These are phyloP conservation scores for Hydrozoanthus gracilis DNA, from an alignment of 92 coral and sea anemone species.

Conservation along the genomic window DNA sequence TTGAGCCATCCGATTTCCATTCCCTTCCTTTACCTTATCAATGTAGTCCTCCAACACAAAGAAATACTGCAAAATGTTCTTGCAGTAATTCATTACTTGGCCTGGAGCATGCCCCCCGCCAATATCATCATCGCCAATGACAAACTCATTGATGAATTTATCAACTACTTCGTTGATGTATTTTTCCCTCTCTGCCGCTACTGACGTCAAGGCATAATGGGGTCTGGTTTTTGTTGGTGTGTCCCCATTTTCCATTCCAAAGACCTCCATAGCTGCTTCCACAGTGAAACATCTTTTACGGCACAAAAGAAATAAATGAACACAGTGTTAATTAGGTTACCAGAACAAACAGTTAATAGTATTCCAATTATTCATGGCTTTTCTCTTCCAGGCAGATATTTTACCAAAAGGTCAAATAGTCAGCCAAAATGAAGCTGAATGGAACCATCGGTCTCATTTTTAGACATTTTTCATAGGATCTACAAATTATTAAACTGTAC, in stretches of 20 bases:
- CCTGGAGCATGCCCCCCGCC: slow-evolving; percentile 5
- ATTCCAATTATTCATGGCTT: too few relatives aligned
- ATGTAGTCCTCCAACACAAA: slow-evolving; percentile 8
- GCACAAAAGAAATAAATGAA: too few relatives aligned
- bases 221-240: slow-evolving; percentile 48
- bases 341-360: too few relatives aligned
- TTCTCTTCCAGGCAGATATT: too few relatives aligned
- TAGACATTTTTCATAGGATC: too few relatives aligned
- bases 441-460: too few relatives aligned
- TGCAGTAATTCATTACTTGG: not conserved
- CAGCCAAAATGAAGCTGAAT: too few relatives aligned
- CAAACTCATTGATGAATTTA: slow-evolving; percentile 47
- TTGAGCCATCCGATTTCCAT: slow-evolving; percentile 51
- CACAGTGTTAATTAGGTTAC: too few relatives aligned
- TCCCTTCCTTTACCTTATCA: slow-evolving; percentile 53
- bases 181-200: slow-evolving; percentile 18
- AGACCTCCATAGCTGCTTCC: slow-evolving; percentile 50
- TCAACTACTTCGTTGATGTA: slow-evolving; percentile 14
- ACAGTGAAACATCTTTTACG: slow-evolving; percentile 40
- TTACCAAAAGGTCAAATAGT: too few relatives aligned
- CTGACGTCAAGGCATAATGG: slow-evolving; percentile 44
- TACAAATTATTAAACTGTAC: too few relatives aligned
- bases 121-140: slow-evolving; percentile 18
- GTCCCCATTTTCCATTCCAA: slow-evolving; percentile 28
- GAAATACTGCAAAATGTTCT: too few relatives aligned